A percentile compares a stretch with the other conserved stretches of the same genome.
Conservation (phyloP, 64 coral and sea anemone genomes). For the Stichodactyla mertensii region DNA sequence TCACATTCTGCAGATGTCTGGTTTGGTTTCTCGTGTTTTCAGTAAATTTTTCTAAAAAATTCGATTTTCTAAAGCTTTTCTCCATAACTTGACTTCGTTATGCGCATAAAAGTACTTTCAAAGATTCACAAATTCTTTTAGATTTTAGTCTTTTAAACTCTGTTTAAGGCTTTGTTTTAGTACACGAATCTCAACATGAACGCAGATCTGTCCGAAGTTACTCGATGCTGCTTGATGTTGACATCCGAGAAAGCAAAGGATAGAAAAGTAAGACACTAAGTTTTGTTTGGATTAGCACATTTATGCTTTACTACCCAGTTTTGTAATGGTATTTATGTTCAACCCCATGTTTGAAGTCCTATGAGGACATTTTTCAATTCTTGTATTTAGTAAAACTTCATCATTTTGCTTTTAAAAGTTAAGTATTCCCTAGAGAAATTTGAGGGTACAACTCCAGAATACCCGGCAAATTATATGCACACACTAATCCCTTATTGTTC, state of each 20-base stretch:
- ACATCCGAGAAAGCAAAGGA: constrained; percentile 9
- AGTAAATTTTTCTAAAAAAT: neutral
- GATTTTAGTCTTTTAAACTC: neutral
- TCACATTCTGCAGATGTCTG: neutral
- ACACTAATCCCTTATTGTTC: no score
- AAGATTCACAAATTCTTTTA: neutral
- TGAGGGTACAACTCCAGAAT: no score
- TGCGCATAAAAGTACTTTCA: neutral
- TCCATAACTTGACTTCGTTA: neutral
- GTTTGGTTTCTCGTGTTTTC: neutral
- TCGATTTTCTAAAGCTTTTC: neutral
- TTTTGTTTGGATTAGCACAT: neutral
- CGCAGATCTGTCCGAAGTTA: neutral
- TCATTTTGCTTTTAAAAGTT: no score
- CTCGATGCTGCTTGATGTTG: neutral
- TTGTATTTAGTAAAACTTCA: no score
- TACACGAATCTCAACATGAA: neutral
- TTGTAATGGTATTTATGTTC: no score
- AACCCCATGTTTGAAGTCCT: no score
- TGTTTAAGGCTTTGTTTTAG: neutral
- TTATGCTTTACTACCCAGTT: no score
- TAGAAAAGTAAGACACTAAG: neutral
- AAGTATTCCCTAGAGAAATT: no score
- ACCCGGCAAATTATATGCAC: no score
- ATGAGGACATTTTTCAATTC: no score